Evolutionary conservation across 2,113 vertebrate genomes (phyloP), one percentile per base, ranked within the genome.

Genomic region (Neogobius melanostomus): DNA sequence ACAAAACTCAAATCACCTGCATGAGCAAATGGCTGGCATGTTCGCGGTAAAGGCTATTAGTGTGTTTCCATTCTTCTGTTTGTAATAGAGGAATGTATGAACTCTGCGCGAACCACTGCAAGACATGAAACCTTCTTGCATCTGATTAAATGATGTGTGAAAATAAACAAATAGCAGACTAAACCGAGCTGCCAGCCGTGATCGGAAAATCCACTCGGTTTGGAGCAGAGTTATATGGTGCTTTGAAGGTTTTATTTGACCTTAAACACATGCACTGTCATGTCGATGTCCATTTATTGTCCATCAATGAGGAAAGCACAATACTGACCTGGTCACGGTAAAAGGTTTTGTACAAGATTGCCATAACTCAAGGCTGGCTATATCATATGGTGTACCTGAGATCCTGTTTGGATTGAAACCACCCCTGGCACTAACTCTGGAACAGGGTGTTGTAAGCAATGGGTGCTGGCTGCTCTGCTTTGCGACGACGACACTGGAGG

Each of bases 1-100:
- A 90, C 91, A 82, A 95, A 97, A 97, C 95, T 93, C 94, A 75
- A 92, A 93, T 98, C 95, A 95, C 94, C 95, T 96, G 95, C 94
- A 94, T 92, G 92, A 92, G 91, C 92, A 92, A 93, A 91, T 64
- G 81, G 90, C 89, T 91, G 51, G 87, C 85, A 91, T 92, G 92
- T 92, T 94, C 91, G 73, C 88, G 93, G 89, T 93, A 94, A 93
- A 91, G 90, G 79, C 87, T 89, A 91, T 92, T 92, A 89, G 84
- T 85, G 74, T 77, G 89, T 92, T 94, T 89, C 82, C 88, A 92
- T 90, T 92, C 84, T 88, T 81, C 72, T 84, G 86, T 90, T 92
- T 89, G 90, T 54, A 69, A 87, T 84, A 74, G 66, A 86, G 85
- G 87, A 91, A 87, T 85, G 85, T 82, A 45, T 93, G 93, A 94